A percentile compares a stretch with the other conserved stretches of the same genome.
Conservation (phyloP, 1,140 invertebrate genomes). For the Pissodes strobi region DNA sequence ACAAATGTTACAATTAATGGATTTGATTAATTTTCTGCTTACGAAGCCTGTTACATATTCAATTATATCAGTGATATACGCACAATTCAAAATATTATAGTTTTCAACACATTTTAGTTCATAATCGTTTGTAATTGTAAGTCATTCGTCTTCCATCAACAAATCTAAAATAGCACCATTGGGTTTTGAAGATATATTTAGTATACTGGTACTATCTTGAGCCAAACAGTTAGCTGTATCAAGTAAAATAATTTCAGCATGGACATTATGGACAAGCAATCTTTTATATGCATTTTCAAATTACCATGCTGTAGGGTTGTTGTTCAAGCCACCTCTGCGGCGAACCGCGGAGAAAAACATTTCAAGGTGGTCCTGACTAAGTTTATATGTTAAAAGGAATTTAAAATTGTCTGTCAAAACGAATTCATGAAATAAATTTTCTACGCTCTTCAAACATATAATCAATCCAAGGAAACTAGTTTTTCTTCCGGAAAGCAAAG, state of each 20-base stretch:
- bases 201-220: neutral
- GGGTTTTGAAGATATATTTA: neutral
- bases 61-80: no score
- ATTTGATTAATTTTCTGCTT: no score
- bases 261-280: slow-evolving; percentile 17
- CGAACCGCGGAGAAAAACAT: slow-evolving; percentile 50
- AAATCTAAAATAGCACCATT: no score
- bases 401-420: slow-evolving; percentile 34
- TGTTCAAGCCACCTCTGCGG: slow-evolving; percentile 48
- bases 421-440: slow-evolving; percentile 38
- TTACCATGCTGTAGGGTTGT: slow-evolving; percentile 51
- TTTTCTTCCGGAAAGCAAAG: slow-evolving; percentile 33
- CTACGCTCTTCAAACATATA: slow-evolving; percentile 41
- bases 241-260: slow-evolving; percentile 17
- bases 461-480: slow-evolving; percentile 48
- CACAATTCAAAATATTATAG: no score
- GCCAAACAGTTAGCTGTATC: slow-evolving; percentile 18
- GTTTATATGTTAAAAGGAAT: slow-evolving; percentile 51
- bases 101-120: no score
- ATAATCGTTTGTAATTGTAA: no score
- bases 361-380: slow-evolving; percentile 55
- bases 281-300: slow-evolving; percentile 44
- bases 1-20: no score
- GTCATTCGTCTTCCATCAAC: no score
- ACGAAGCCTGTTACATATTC: no score